These are phyloP conservation scores for Prionailurus bengalensis DNA, from an alignment of 2,113 vertebrate genomes.

Conservation along the genomic window DNA sequence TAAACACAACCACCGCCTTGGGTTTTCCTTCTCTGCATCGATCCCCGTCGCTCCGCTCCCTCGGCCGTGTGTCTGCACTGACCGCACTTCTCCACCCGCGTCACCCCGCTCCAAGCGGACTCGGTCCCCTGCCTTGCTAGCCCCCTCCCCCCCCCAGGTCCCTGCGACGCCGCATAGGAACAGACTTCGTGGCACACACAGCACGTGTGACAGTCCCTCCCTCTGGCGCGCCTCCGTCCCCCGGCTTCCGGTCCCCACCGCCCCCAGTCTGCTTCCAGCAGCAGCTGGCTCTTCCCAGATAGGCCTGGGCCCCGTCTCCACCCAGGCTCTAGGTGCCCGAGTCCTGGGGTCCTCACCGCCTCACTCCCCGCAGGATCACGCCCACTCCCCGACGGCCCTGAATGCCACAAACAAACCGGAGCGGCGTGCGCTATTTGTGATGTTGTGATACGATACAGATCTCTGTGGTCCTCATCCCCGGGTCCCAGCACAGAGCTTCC, in stretches of 20 bases:
- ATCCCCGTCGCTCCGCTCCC: neutral
- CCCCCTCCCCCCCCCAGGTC: neutral
- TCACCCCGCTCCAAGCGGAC: neutral
- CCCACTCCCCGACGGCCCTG: neutral
- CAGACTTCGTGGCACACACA: neutral
- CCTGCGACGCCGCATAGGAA: neutral
- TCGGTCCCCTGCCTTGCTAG: neutral
- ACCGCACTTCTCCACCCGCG: neutral
- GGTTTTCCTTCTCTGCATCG: neutral
- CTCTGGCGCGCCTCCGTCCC: neutral
- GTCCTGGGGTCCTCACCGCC: neutral
- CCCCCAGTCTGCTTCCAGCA: too few species aligned
- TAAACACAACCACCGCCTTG: neutral
- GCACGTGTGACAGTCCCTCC: neutral
- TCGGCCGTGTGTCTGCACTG: accelerated
- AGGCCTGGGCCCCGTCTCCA: accelerated
- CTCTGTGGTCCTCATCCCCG: neutral
- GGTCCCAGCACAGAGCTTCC: neutral
- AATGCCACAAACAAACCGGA: neutral
- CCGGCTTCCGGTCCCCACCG: too few species aligned
- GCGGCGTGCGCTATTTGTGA: accelerated
- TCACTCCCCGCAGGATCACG: neutral
- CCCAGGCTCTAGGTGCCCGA: neutral
- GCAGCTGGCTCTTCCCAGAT: neutral
- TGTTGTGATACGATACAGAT: too few species aligned